A percentile compares a stretch with the other conserved stretches of the same genome.
Conservation (phyloP, 1,140 invertebrate species). For the Pseudoatta argentina region DNA sequence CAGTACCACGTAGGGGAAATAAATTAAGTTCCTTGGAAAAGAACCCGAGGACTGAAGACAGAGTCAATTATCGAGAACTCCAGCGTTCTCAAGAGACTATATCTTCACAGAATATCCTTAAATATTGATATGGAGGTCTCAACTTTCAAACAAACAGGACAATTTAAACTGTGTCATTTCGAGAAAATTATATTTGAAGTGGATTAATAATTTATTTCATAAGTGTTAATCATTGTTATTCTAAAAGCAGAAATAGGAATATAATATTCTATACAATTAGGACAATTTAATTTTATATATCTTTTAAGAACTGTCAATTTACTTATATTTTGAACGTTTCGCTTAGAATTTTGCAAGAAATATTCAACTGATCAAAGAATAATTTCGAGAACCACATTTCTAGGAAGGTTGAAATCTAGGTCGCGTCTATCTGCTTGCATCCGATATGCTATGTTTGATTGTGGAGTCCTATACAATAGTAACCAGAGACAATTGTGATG, state of each 20-base stretch:
- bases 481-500: constrained; percentile 63
- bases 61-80: constrained; percentile 74
- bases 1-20: constrained; percentile 71
- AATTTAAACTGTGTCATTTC: background rate
- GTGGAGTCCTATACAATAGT: constrained; percentile 52
- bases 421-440: constrained; percentile 64
- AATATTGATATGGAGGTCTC: constrained; percentile 37
- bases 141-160: constrained; percentile 5
- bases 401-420: constrained; percentile 50
- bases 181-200: background rate
- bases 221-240: background rate
- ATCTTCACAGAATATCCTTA: constrained; percentile 36
- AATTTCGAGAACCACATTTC: constrained; percentile 9
- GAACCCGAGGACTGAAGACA: constrained; percentile 70
- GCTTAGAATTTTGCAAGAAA: background rate
- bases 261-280: background rate
- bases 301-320: background rate
- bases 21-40: constrained; percentile 72
- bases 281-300: background rate
- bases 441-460: constrained; percentile 39
- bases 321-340: background rate
- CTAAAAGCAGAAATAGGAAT: background rate
- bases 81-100: constrained; percentile 62
- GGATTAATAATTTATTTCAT: background rate
- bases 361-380: constrained; percentile 14